Conservation (phyloP, 2,888 invertebrate species). For the Callyntrura sp. region DNA sequence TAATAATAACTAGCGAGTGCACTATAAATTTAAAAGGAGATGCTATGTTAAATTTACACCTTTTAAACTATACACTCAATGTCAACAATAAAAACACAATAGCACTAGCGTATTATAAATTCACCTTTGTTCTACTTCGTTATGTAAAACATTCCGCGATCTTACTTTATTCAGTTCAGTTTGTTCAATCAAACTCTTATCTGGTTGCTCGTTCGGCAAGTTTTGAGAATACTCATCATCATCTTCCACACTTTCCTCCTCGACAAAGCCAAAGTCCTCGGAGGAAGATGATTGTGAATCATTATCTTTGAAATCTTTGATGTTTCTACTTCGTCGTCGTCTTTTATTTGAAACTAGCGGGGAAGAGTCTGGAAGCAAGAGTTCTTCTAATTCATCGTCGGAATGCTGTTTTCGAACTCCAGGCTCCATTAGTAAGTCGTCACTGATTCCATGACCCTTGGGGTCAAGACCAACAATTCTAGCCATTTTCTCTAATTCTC, state of each 20-base stretch:
- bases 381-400: slow-evolving; percentile 64
- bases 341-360: slow-evolving; percentile 9
- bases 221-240: slow-evolving; percentile 52
- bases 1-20: neutral
- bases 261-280: slow-evolving; percentile 67
- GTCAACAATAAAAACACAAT: neutral
- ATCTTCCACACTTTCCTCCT: slow-evolving; percentile 63
- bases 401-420: slow-evolving; percentile 41
- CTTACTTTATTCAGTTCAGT: slow-evolving; percentile 4
- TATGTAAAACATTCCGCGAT: neutral
- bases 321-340: slow-evolving; percentile 26
- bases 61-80: neutral
- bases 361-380: slow-evolving; percentile 43
- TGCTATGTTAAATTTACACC: neutral
- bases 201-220: neutral
- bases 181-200: neutral
- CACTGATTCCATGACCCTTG: slow-evolving; percentile 61
- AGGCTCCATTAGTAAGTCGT: slow-evolving; percentile 46
- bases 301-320: slow-evolving; percentile 54
- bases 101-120: neutral
- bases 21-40: too few species aligned
- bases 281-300: slow-evolving; percentile 51
- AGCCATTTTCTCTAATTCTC: slow-evolving; percentile 74
- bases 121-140: neutral
- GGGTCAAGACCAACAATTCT: slow-evolving; percentile 33